Evolutionary conservation across 1,140 invertebrate genomes (phyloP).

Genomic region (Hylaeus volcanicus): DNA sequence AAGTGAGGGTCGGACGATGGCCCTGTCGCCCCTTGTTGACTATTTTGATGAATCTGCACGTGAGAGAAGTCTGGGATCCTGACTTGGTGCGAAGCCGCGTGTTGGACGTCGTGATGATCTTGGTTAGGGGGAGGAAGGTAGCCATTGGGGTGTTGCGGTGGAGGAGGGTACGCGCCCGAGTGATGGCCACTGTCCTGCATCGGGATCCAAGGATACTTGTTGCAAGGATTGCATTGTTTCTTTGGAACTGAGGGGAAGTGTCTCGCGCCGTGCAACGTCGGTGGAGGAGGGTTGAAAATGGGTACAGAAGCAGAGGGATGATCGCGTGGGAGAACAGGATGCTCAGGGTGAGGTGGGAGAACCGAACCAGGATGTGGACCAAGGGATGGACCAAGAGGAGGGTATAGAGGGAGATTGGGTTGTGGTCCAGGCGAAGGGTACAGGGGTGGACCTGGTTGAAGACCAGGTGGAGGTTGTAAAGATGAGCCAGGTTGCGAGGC

Average conservation of each 20-base stretch:
- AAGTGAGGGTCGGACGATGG: slow-evolving; percentile 59
- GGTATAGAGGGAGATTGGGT: neutral
- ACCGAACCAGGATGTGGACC: neutral
- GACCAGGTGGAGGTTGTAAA: neutral
- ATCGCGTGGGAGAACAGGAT: neutral
- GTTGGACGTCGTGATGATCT: slow-evolving; percentile 14
- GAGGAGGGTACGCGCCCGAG: neutral
- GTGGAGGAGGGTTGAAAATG: slow-evolving; percentile 14
- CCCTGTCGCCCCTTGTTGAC: slow-evolving; percentile 6
- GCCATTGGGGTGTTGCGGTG: neutral
- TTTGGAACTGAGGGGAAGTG: neutral
- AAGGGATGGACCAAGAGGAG: neutral
- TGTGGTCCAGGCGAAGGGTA: slow-evolving; percentile 13
- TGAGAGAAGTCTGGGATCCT: slow-evolving; percentile 52
- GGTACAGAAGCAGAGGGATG: neutral
- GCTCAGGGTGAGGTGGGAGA: too few relatives aligned
- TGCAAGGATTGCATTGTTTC: slow-evolving; percentile 85
- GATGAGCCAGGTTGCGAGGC: neutral
- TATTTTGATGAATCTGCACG: neutral
- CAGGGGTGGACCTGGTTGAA: slow-evolving; percentile 23
- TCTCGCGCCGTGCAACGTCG: slow-evolving; percentile 5
- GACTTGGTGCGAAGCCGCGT: slow-evolving; percentile 60
- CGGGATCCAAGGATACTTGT: slow-evolving; percentile 89
- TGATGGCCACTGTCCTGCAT: slow-evolving; percentile 72
- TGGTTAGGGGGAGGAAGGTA: slow-evolving; percentile 29